Base-by-base conservation (phyloP, 1,140 invertebrate species). In the Chrysomallon squamiferum region DNA sequence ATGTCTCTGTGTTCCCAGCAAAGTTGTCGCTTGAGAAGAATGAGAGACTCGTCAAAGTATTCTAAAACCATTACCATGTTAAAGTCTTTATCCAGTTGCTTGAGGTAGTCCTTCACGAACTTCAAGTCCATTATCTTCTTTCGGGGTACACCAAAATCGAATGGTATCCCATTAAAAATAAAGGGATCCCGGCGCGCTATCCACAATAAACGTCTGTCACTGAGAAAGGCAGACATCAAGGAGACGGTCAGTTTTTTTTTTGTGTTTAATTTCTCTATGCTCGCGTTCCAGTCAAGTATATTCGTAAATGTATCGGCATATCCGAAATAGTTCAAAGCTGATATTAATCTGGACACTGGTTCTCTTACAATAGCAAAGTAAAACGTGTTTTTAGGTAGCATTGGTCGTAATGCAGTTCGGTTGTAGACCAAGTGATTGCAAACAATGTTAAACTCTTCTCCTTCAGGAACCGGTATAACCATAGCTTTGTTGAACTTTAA, bases 61-160 rank as follows among this genome's bases (percentile, higher is more conserved):
- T 89, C 88, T 15, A 86, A 74, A 6, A 89, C 82, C 85, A 89
- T 83, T 20, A 89, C 82, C 15, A 88, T 75, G 65, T 86, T 79
- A 71, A 88, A 88, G 13, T 68, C 59, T 6, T 49, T 49, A 20
- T 72, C 64, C 18, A 75, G 38, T 2, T 49, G 25, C n/a, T 49
- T 13, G n/a, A 76, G 59, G 65, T 70, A 73, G 11, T 50, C 27
- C 30, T 33, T 3, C 11, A 71, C 47, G 3, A 22, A 52, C 35
- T 15, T 33, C 0, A n/a, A n/a, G n/a, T n/a, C n/a, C n/a, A n/a
- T n/a, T n/a, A n/a, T n/a, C n/a, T n/a, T n/a, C n/a, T n/a, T n/a
- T n/a, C n/a, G n/a, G n/a, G n/a, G n/a, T n/a, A n/a, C n/a, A n/a
- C n/a, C n/a, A n/a, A n/a, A n/a, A n/a, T n/a, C n/a, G n/a, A n/a